Base-by-base conservation (phyloP, 2,113 vertebrate genomes). In the Plecotus auritus region DNA sequence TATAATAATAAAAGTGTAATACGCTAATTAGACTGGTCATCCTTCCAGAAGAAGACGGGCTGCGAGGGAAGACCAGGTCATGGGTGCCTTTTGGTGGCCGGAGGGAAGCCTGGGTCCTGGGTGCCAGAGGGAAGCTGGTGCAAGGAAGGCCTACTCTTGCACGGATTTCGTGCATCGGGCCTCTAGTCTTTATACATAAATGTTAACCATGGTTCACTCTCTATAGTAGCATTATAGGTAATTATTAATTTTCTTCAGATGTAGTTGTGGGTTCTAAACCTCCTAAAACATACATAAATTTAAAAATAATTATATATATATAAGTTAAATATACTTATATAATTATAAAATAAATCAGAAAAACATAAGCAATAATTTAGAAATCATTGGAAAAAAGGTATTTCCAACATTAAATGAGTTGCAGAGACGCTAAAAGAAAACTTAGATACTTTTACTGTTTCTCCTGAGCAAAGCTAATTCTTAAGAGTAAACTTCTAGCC, bases 281-380 rank as follows among this genome's bases (percentile, higher is more conserved):
- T 95, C 49, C 47, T 88, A 92, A 96, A 95, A 95, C 35, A 66
- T 7, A 67, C 16, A 73, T 22, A 7, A 74, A 72, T 92, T 83
- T 66, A 45, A 91, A 88, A 88, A 61, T 37, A 91, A 73, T 47
- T 86, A 88, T 47, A 51, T 90, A 83, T 88, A 85, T 30, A 59
- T 16, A 69, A 82, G 49, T 70, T 93, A 85, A 20, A 66, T 81
- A 78, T 56, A 37, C 37, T 82, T 90, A n/a, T 56, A 32, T 40
- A 87, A 78, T 78, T 90, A 90, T 74, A 47, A 86, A 94, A 88
- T 54, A 83, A 28, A 30, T 8, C 28, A 10, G 37, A 69, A 77
- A 49, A 91, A 90, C 61, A 72, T 40, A 72, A 23, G 32, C 5
- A 77, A 23, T 64, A 95, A 35, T 91, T 93, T 74, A 91, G 6